phyloP scores from a whole-genome alignment of 92 coral and sea anemone genomes.

The Diadumene lineata region DNA sequence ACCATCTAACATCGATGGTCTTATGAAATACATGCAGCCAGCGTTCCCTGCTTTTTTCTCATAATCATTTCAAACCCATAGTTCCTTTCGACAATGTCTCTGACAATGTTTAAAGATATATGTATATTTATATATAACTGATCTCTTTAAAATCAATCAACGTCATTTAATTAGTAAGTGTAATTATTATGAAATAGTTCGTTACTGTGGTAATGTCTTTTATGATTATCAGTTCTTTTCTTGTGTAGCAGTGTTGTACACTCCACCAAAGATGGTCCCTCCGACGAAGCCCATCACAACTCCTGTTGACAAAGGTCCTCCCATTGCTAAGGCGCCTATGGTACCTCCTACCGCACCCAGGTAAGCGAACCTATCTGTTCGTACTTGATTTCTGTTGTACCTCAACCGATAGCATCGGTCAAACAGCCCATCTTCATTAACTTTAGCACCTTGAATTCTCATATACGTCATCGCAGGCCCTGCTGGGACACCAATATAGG shows the following conservation, averaged over 20 bases:
- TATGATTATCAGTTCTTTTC: conserved; percentile 41
- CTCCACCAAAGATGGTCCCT: conserved; percentile 56
- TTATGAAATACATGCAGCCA: no score
- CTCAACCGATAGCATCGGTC: conserved; percentile 71
- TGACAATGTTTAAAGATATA: no score
- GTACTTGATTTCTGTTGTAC: conserved; percentile 69
- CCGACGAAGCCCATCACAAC: conserved; percentile 73
- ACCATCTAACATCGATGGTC: no score
- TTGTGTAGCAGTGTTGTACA: conserved; percentile 48
- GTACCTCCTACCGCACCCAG: conserved; percentile 63
- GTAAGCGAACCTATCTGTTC: conserved; percentile 56
- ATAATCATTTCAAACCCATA: no score
- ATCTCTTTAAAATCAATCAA: no score
- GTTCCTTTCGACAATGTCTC: no score
- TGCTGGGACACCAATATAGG: conserved; percentile 54
- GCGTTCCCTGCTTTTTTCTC: no score
- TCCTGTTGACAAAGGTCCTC: conserved; percentile 57
- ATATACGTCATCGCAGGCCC: conserved; percentile 63
- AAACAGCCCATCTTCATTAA: conserved; percentile 61
- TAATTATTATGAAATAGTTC: no score
- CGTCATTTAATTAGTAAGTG: no score
- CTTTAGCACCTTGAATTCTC: conserved; percentile 41
- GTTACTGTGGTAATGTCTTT: no score
- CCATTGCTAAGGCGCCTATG: conserved; percentile 53
- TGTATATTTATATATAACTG: no score